Evolutionary conservation across 2,888 invertebrate species (phyloP).

Genomic region (Malthinus flaveolus): DNA sequence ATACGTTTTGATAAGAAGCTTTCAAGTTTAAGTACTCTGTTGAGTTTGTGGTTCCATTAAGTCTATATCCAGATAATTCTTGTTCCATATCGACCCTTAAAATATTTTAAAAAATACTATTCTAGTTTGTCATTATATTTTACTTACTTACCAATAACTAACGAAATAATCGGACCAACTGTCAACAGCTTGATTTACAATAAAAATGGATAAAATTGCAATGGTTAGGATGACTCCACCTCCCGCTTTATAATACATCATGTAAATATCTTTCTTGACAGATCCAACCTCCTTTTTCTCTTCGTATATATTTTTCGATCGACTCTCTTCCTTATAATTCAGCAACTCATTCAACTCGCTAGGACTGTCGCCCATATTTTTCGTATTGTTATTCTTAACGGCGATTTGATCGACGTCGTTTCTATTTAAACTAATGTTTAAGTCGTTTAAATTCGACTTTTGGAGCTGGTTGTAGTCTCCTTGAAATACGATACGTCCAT

Average conservation of each 20-base stretch:
- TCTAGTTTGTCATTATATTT: background rate
- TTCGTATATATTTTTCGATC: slow-evolving; percentile 41
- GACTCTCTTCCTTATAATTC: slow-evolving; percentile 19
- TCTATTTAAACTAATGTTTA: no score
- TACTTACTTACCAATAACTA: slow-evolving; percentile 37
- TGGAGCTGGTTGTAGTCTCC: slow-evolving; percentile 48
- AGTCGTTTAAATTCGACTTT: slow-evolving; percentile 48
- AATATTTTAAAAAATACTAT: background rate
- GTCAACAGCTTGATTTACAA: slow-evolving; percentile 33
- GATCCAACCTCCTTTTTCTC: slow-evolving; percentile 40
- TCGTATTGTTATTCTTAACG: background rate
- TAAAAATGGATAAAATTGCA: slow-evolving; percentile 34
- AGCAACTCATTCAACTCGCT: slow-evolving; percentile 41
- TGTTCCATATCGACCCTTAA: slow-evolving; percentile 33
- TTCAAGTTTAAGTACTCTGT: slow-evolving; percentile 17
- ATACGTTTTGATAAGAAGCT: slow-evolving; percentile 9
- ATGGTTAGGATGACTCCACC: slow-evolving; percentile 38
- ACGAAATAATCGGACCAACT: slow-evolving; percentile 39
- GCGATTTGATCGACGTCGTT: background rate
- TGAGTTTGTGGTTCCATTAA: slow-evolving; percentile 19
- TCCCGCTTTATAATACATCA: slow-evolving; percentile 40
- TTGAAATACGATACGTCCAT: slow-evolving; percentile 60
- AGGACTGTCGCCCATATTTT: background rate
- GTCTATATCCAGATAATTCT: slow-evolving; percentile 11
- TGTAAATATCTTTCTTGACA: slow-evolving; percentile 39